Evolutionary conservation across 2,113 vertebrate species (phyloP).

Genomic region (Todiramphus chloris): DNA sequence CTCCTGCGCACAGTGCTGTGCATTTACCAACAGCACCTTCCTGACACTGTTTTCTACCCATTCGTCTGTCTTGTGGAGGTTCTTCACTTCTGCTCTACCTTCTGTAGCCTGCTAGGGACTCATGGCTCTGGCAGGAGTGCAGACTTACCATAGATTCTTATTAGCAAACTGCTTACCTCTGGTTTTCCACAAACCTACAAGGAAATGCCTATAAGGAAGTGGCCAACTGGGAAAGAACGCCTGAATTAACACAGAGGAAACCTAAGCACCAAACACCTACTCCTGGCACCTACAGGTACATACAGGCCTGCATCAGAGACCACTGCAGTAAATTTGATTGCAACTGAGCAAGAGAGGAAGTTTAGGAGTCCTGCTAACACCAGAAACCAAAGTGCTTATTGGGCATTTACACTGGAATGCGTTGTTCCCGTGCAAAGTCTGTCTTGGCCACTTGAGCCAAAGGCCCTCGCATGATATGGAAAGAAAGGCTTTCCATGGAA

Average conservation of each 20-base stretch:
- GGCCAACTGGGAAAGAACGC: not conserved
- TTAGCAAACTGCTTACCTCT: not conserved
- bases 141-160: not conserved
- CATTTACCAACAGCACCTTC: not conserved
- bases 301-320: not conserved
- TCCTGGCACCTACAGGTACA: not conserved
- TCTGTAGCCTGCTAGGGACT: not conserved
- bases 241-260: not conserved
- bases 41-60: rapidly evolving
- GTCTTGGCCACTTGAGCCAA: not conserved
- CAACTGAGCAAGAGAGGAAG: not conserved
- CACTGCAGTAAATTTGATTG: not conserved
- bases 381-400: not conserved
- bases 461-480: not conserved
- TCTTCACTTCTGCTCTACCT: not conserved
- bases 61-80: not conserved
- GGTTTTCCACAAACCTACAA: not conserved
- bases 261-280: not conserved
- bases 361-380: no score
- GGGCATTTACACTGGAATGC: not conserved
- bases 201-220: not conserved
- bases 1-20: not conserved
- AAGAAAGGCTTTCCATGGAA: not conserved
- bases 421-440: not conserved
- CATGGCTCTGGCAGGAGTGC: not conserved